phyloP scores from a whole-genome alignment of 2,113 vertebrate genomes.

The Psophia crepitans region DNA sequence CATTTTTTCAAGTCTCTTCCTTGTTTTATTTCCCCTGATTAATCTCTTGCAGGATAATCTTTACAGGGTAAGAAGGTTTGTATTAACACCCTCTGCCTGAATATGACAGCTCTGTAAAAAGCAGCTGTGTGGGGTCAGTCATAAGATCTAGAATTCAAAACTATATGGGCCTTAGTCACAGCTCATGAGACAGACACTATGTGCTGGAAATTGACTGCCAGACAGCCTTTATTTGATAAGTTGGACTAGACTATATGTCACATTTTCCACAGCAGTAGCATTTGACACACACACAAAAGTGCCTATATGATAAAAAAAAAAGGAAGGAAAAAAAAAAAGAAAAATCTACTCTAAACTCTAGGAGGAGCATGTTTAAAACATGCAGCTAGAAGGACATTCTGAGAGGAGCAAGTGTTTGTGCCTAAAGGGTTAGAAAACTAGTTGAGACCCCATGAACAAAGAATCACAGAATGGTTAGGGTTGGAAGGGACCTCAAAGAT shows the following conservation, averaged over 20 bases:
- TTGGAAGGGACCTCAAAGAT: too few species aligned
- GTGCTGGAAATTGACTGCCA: slow-evolving; percentile 13
- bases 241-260: not conserved
- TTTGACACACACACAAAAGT: not conserved
- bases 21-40: slow-evolving; percentile 14
- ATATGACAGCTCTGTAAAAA: slow-evolving; percentile 4
- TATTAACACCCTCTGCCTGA: not conserved
- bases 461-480: too few species aligned
- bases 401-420: not conserved
- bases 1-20: not conserved
- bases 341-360: not conserved
- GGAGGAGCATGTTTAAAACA: not conserved
- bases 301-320: not conserved
- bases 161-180: not conserved
- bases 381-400: slow-evolving; percentile 12
- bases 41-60: not conserved
- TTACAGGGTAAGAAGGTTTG: not conserved
- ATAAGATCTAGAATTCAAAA: slow-evolving; percentile 52
- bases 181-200: not conserved
- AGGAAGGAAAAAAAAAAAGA: not conserved
- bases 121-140: slow-evolving; percentile 1
- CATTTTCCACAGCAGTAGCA: not conserved
- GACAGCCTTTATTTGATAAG: not conserved
- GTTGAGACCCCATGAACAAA: slow-evolving; percentile 7
- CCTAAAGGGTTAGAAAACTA: slow-evolving; percentile 23